Evolutionary conservation across 2,888 invertebrate genomes (phyloP).

Genomic region (Scaptomyza tumidula): DNA sequence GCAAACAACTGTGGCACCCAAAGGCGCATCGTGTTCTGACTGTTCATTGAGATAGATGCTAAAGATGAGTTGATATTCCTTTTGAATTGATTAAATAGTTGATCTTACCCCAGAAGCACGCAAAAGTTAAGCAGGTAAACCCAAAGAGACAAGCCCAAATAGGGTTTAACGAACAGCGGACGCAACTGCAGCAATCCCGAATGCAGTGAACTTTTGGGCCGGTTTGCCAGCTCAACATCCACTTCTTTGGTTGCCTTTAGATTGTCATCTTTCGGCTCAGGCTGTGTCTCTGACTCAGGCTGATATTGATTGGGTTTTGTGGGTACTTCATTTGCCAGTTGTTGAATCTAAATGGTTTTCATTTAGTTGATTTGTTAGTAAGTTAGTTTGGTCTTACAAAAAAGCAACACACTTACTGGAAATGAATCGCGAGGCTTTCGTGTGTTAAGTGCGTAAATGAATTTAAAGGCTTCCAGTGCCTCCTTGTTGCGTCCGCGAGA

Average conservation of each 20-base stretch:
- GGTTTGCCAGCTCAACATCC: slow-evolving; percentile 32
- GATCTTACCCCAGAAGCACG: slow-evolving; percentile 87
- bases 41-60: slow-evolving; percentile 65
- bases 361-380: neutral
- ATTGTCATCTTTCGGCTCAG: neutral
- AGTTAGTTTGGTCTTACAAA: neutral
- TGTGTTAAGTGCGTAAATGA: slow-evolving; percentile 88
- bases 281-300: neutral
- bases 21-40: slow-evolving; percentile 91
- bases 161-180: slow-evolving; percentile 88
- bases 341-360: slow-evolving; percentile 62
- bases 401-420: slow-evolving; percentile 86
- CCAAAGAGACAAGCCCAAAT: slow-evolving; percentile 86
- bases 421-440: slow-evolving; percentile 87
- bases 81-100: no score
- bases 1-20: slow-evolving; percentile 94
- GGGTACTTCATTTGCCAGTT: slow-evolving; percentile 70
- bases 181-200: slow-evolving; percentile 87
- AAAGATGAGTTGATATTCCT: neutral
- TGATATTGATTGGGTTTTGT: slow-evolving; percentile 39
- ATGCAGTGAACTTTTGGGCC: slow-evolving; percentile 78
- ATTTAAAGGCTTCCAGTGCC: slow-evolving; percentile 82
- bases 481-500: slow-evolving; percentile 79
- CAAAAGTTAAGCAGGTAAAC: slow-evolving; percentile 88
- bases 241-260: neutral